Evolutionary conservation across 2,888 invertebrate genomes (phyloP).

Genomic region (Vesta saturnalis): DNA sequence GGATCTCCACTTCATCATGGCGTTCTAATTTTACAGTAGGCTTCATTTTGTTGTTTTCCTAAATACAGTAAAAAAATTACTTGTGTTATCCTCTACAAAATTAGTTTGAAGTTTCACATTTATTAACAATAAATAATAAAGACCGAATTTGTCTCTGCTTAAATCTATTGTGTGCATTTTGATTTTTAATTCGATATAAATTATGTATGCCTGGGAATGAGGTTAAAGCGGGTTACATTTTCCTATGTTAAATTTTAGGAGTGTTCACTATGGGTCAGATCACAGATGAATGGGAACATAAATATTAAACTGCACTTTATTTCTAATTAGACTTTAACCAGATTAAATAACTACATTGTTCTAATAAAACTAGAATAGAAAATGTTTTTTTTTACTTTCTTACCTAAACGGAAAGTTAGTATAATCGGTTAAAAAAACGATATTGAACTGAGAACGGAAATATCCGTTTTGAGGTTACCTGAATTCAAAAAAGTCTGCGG

Average conservation of each 20-base stretch:
- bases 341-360: constrained; percentile 35
- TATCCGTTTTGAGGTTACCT: too few relatives aligned
- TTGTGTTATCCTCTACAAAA: background rate
- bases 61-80: background rate
- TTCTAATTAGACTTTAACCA: constrained; percentile 12
- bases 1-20: constrained; percentile 88
- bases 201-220: constrained; percentile 53
- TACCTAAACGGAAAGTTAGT: too few relatives aligned
- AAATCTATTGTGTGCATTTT: constrained; percentile 25
- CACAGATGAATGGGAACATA: constrained; percentile 28
- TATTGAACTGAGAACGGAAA: too few relatives aligned
- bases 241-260: constrained; percentile 59
- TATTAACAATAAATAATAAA: background rate
- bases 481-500: too few relatives aligned
- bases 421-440: too few relatives aligned
- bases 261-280: constrained; percentile 55
- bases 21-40: constrained; percentile 73
- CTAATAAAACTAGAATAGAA: constrained; percentile 27
- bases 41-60: constrained; percentile 17
- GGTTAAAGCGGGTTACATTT: constrained; percentile 60
- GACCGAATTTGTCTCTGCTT: background rate
- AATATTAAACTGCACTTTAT: constrained; percentile 25
- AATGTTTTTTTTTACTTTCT: too few relatives aligned
- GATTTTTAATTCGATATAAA: constrained; percentile 43
- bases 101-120: background rate